Conservation (phyloP, 2,797 vertebrate species). For the Peromyscus melanophrys region DNA sequence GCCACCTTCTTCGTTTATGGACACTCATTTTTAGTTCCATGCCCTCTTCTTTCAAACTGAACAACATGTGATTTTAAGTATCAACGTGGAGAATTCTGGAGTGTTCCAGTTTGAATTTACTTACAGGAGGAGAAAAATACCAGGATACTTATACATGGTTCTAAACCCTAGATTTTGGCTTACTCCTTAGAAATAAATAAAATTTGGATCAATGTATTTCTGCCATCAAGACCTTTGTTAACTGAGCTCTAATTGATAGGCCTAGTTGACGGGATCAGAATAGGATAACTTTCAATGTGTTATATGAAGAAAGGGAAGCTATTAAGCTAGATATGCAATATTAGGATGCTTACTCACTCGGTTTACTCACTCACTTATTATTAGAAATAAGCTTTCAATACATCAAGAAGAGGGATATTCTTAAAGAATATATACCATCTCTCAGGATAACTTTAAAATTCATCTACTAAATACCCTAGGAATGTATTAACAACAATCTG, state of each 20-base stretch:
- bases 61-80: not conserved
- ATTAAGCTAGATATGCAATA: not conserved
- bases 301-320: not conserved
- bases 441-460: not conserved
- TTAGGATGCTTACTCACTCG: not conserved
- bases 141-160: not conserved
- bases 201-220: conserved; percentile 15
- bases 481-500: not conserved
- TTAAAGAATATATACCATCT: not conserved
- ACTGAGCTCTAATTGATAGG: not conserved
- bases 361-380: not conserved
- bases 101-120: conserved; percentile 9
- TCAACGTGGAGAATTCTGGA: not conserved
- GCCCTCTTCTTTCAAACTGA: not conserved
- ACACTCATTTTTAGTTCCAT: not conserved
- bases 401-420: not conserved
- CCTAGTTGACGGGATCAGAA: not conserved
- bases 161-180: not conserved
- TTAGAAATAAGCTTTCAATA: not conserved
- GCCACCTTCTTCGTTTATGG: not conserved
- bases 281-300: not conserved
- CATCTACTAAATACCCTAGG: not conserved
- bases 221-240: not conserved
- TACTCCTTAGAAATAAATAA: conserved; percentile 6
- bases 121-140: not conserved